Base-by-base conservation (phyloP, 2,797 vertebrate species). In the Darevskia nairensis region DNA sequence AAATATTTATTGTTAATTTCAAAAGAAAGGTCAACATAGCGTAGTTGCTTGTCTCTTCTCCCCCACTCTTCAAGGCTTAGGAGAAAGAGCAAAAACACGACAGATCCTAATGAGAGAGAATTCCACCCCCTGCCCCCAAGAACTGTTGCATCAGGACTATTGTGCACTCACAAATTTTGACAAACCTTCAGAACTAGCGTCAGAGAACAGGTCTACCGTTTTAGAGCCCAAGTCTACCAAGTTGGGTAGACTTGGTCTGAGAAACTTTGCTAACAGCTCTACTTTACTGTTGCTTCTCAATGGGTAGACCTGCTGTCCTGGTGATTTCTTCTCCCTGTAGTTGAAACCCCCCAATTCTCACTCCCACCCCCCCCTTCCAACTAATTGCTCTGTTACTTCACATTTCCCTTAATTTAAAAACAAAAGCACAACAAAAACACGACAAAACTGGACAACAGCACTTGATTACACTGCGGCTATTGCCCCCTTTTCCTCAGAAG, bases 41-140 rank as follows among this genome's bases (percentile, higher is more conserved):
- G 88, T 72, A 89, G 69, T 82, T 79, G 69, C 76, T 87, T 91
- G 44, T 61, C 85, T 82, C 82, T 72, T 90, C 86, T 66, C 80
- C 90, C 86, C 90, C 66, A 50, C 72, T 78, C 55, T 84, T 69
- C 64, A 82, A 87, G 84, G 86, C 81, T 83, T 85, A 89, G 79
- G 50, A 82, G 80, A 83, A 92, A 69, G 55, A 91, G 81, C 86
- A 90, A 93, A 92, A 91, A 91, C 39, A n/a, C 59, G 46, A 61
- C 82, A 68, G 50, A 69, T 89, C 59, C 88, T 92, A 92, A 89
- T 88, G 89, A 92, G 64, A 86, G 76, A 92, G 71, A 89, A 84
- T 80, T 89, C 84, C 29, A 81, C 64, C 19, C 50, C 50, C 21
- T 23, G 59, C 21, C 59, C 7, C 11, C 1, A 61, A 61, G 85